Evolutionary conservation across 2,888 invertebrate species (phyloP).

Genomic region (Trachelus troglodyta): DNA sequence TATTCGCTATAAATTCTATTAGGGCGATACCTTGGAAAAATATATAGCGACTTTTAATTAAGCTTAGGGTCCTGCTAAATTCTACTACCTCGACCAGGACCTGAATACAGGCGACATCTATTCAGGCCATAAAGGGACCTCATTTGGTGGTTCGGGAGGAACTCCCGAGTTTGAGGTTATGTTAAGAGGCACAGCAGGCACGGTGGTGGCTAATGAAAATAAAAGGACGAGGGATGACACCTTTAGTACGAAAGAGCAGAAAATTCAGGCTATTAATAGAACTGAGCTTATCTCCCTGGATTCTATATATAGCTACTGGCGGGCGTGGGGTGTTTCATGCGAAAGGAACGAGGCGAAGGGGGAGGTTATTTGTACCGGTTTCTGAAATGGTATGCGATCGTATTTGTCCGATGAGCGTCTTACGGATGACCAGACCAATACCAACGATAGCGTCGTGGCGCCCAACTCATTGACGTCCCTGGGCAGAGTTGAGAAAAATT

Average conservation of each 20-base stretch:
- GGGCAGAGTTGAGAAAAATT: neutral
- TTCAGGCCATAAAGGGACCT: neutral
- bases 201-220: neutral
- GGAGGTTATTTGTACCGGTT: conserved; percentile 54
- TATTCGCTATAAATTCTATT: neutral
- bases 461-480: conserved; percentile 42
- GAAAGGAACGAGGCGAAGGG: conserved; percentile 18
- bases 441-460: conserved; percentile 32
- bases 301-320: conserved; percentile 52
- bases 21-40: neutral
- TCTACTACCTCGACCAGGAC: neutral
- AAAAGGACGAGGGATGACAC: neutral
- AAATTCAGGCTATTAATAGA: conserved; percentile 46
- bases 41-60: neutral
- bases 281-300: conserved; percentile 43
- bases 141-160: neutral
- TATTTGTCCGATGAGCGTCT: conserved; percentile 5
- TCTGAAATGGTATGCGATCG: conserved; percentile 42
- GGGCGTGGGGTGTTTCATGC: conserved; percentile 22
- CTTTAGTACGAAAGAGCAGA: neutral
- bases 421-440: neutral
- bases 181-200: neutral
- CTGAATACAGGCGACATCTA: neutral
- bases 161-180: neutral
- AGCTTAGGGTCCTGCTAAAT: neutral